Percentiles rank a stretch among this genome's conserved stretches.
These are phyloP conservation scores for Pseudorasbora parva DNA, from an alignment of 2,113 vertebrate species.

Conservation along the genomic window DNA sequence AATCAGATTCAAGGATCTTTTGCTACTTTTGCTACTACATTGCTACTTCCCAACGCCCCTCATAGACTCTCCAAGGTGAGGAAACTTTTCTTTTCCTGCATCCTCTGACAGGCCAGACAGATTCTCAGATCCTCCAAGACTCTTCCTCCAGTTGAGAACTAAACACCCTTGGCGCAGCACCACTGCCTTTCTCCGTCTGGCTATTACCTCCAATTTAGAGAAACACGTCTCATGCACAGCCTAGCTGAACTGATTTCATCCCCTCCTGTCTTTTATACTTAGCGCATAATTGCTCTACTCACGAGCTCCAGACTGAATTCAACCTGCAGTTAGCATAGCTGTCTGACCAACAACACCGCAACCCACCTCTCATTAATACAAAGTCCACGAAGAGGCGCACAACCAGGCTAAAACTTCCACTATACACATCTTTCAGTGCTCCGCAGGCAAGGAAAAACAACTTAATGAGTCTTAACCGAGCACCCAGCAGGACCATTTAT, in stretches of 20 bases:
- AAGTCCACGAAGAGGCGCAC: constrained; percentile 57
- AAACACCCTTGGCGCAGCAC: background rate
- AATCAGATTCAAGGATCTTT: no score
- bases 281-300: constrained; percentile 62
- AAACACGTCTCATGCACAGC: background rate
- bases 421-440: constrained; percentile 1
- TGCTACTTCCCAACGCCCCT: background rate
- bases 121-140: background rate
- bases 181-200: background rate
- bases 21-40: no score
- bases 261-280: constrained; percentile 62
- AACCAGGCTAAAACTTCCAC: background rate
- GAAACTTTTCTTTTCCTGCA: background rate
- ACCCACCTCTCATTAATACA: constrained; percentile 67
- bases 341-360: constrained; percentile 50
- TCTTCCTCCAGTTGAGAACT: background rate
- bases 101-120: background rate
- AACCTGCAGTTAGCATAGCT: constrained; percentile 45
- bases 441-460: constrained; percentile 45
- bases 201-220: constrained; percentile 36
- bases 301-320: constrained; percentile 44
- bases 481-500: constrained; percentile 60
- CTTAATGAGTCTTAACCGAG: constrained; percentile 70
- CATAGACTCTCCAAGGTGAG: background rate
- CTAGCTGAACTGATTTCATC: background rate